Evolutionary conservation across 2,113 vertebrate species (phyloP), one percentile per base, ranked within the genome.

Genomic region (Pithys albifrons): DNA sequence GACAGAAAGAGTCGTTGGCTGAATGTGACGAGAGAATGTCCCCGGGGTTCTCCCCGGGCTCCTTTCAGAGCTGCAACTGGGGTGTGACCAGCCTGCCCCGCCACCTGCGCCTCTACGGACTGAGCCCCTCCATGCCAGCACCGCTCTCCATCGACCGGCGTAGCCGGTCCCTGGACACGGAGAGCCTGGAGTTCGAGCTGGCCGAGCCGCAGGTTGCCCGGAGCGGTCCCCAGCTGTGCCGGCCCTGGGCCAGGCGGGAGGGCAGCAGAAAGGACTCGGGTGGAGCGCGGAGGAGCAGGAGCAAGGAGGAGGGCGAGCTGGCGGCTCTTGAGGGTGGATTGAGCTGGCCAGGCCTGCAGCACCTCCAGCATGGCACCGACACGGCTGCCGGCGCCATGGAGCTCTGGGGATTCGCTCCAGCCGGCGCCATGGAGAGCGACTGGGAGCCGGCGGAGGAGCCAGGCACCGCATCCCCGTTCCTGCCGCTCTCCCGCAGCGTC

Each of bases 111-210:
- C 97, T 99, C 28, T 98, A 98, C 19, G 98, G 98, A 39, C 96
- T 98, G 23, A 97, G 97, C 87, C 98, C 98, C 72, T 94, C 98
- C 58, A 85, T 97, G 96, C 98, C 98, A 2, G 97, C 97, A 6
- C 98, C 98, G 0, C 97, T 99, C 97, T 98, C 98, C 20, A 69
- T 98, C 31, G 99, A 98, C 95, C 98, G 98, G 39, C 98, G 99
- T 75, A 99, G 99, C 91, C 98, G 99, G 27, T 99, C 99, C 10
- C 97, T 99, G 19, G 99, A 99, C 91, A 99, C 98, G 0, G 98
- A 99, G 92, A 98, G 98, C 91, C 97, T 99, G 93, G 99, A 99
- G 70, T 93, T 98, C 12, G 98, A 98, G 61, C 98, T 98, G 13
- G 97, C 98, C 1, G 98, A 97, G 59, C 62, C 95, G 5, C 98